These are phyloP conservation scores for Lerista edwardsae DNA, from an alignment of 2,797 vertebrate genomes.

Conservation along the genomic window DNA sequence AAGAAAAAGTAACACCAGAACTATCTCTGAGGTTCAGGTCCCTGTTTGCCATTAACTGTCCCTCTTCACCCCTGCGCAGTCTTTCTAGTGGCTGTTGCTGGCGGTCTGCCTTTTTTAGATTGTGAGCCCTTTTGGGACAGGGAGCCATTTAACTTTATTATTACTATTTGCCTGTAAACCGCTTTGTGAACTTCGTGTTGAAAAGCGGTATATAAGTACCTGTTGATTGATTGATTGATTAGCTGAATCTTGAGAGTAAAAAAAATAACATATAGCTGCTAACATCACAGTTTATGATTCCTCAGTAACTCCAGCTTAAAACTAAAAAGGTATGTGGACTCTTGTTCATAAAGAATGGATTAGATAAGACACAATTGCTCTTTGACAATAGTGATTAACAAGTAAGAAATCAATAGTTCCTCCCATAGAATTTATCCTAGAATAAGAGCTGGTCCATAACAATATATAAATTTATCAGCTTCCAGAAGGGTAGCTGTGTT, in stretches of 20 bases:
- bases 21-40: not conserved
- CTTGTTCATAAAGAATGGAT: slow-evolving; percentile 19
- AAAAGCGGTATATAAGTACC: too few relatives aligned
- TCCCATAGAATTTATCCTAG: not conserved
- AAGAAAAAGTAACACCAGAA: not conserved
- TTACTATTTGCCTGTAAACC: too few relatives aligned
- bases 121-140: too few relatives aligned
- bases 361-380: slow-evolving; percentile 8
- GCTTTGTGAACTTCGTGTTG: too few relatives aligned
- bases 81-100: too few relatives aligned
- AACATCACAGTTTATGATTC: slow-evolving; percentile 1
- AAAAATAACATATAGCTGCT: not conserved
- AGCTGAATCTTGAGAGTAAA: slow-evolving; percentile 4
- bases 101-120: too few relatives aligned
- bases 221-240: too few relatives aligned
- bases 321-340: slow-evolving; percentile 2
- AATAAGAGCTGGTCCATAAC: not conserved
- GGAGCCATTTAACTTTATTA: too few relatives aligned
- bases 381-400: slow-evolving; percentile 14
- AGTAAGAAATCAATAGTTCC: slow-evolving; percentile 18
- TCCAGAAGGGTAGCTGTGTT: too few relatives aligned
- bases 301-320: slow-evolving; percentile 7
- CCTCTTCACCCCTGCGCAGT: too few relatives aligned
- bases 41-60: too few relatives aligned
- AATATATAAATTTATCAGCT: not conserved